Evolutionary conservation across 2,888 invertebrate genomes (phyloP).

Genomic region (Synergus japonicus): DNA sequence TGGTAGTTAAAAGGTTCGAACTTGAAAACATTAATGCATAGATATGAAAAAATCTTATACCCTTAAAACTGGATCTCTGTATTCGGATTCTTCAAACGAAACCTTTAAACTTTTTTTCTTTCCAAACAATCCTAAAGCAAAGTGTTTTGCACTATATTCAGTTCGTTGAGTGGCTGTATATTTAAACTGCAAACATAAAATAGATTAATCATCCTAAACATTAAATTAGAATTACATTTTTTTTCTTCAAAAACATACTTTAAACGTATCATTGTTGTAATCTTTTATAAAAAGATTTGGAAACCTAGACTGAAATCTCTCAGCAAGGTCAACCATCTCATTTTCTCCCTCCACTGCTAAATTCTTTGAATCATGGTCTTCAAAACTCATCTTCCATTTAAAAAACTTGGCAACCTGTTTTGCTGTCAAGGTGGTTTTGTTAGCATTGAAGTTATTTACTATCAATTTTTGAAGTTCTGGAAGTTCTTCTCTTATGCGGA

Average conservation of each 20-base stretch:
- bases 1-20: too few relatives aligned
- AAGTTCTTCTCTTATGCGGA: constrained; percentile 79
- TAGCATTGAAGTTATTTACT: constrained; percentile 77
- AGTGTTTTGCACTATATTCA: constrained; percentile 86
- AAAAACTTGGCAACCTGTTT: constrained; percentile 78
- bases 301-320: constrained; percentile 86
- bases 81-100: constrained; percentile 82
- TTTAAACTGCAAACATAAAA: constrained; percentile 81
- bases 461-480: constrained; percentile 80
- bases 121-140: constrained; percentile 88
- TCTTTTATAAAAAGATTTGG: constrained; percentile 81
- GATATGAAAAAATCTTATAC: constrained; percentile 77
- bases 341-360: constrained; percentile 87
- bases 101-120: constrained; percentile 81
- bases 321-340: constrained; percentile 86
- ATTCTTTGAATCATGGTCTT: constrained; percentile 80
- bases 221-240: constrained; percentile 48
- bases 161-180: constrained; percentile 89
- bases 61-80: constrained; percentile 83
- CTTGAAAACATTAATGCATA: not conserved
- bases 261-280: constrained; percentile 82
- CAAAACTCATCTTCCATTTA: constrained; percentile 81
- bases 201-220: constrained; percentile 40
- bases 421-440: constrained; percentile 77
- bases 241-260: constrained; percentile 74